These are phyloP conservation scores for Electrophaes corylata DNA, from an alignment of 2,888 invertebrate species.

Conservation along the genomic window DNA sequence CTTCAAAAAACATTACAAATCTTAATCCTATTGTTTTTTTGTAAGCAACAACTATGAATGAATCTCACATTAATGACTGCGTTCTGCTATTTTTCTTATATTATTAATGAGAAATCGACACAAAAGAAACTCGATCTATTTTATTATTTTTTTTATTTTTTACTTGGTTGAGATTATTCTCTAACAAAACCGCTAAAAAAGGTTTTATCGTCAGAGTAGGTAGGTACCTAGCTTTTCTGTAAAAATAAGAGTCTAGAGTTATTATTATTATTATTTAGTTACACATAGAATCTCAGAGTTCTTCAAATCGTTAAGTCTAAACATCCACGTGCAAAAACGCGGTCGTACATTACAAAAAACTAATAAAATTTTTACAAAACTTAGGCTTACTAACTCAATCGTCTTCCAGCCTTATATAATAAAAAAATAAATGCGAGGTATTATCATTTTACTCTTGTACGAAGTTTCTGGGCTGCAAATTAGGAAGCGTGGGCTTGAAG, in stretches of 20 bases:
- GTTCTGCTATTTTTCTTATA: not conserved
- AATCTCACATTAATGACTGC: not conserved
- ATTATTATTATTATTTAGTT: no score
- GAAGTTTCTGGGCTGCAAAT: conserved; percentile 12
- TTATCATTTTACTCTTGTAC: conserved; percentile 6
- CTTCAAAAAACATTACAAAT: not conserved
- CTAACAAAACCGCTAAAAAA: conserved; percentile 1
- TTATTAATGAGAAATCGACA: not conserved
- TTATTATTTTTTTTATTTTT: not conserved
- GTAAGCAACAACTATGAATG: not conserved
- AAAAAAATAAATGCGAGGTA: no score
- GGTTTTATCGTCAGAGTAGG: no score
- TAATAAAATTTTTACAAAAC: no score
- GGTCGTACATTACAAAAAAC: no score
- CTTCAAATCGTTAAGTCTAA: no score
- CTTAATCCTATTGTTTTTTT: not conserved
- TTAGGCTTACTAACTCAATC: no score
- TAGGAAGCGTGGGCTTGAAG: conserved; percentile 10
- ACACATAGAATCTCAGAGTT: no score
- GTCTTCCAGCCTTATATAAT: no score
- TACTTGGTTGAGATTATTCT: not conserved
- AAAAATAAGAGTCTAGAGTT: no score
- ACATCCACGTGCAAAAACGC: no score
- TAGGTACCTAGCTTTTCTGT: conserved; percentile 1
- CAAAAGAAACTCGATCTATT: not conserved